These are phyloP conservation scores for Zaprionus davidi DNA, from an alignment of 1,140 invertebrate genomes.

Conservation along the genomic window DNA sequence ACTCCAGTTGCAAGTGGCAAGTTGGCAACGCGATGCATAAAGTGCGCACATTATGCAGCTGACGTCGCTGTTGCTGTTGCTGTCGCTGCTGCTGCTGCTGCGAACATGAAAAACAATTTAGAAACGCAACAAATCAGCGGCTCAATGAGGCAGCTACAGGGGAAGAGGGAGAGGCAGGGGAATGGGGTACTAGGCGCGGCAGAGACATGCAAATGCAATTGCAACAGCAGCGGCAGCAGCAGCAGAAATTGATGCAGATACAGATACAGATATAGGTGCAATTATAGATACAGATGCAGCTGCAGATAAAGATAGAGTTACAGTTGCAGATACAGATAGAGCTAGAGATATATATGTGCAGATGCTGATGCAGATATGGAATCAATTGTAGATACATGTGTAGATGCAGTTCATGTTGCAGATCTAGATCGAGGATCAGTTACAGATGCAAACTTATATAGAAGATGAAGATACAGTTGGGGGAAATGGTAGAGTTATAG, in stretches of 20 bases:
- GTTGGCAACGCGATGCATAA: conserved; percentile 62
- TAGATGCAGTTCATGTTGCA: not conserved
- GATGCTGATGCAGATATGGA: not conserved
- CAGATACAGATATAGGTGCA: conserved; percentile 36
- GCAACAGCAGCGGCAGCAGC: conserved; percentile 17
- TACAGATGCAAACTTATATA: not conserved
- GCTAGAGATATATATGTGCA: not conserved
- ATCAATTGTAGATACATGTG: not conserved
- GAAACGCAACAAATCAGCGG: conserved; percentile 78
- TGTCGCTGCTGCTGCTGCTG: conserved; percentile 65
- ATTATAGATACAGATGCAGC: conserved; percentile 40
- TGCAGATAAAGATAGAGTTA: not conserved
- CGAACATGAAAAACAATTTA: conserved; percentile 82
- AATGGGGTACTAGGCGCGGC: not conserved
- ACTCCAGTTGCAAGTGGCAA: conserved; percentile 2
- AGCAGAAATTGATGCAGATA: not conserved
- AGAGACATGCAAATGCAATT: conserved; percentile 27
- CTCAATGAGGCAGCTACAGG: conserved; percentile 56
- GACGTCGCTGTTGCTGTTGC: conserved; percentile 66
- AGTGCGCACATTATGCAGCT: conserved; percentile 76
- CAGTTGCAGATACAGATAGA: conserved; percentile 10
- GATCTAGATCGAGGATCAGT: not conserved
- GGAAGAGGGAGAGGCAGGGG: not conserved
- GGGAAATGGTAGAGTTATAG: not conserved
- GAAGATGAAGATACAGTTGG: not conserved